Percentiles rank a stretch among this genome's conserved stretches.
phyloP scores from a whole-genome alignment of 2,888 invertebrate genomes.

The Heteromyza rotundicornis region DNA sequence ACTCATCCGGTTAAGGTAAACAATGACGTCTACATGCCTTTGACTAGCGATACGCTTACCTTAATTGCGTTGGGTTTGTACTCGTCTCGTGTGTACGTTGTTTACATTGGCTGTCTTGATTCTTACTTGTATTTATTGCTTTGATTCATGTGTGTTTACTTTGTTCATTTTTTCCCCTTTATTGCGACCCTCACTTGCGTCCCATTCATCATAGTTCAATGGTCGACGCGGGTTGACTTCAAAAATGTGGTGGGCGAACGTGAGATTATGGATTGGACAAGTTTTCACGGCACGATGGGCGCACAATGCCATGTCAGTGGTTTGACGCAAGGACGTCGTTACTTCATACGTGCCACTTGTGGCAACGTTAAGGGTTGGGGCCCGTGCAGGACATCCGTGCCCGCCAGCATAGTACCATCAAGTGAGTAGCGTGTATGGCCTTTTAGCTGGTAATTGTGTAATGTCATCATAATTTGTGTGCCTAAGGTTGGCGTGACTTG shows the following conservation, averaged over 20 bases:
- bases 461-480: not conserved
- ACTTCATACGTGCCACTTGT: slow-evolving; percentile 89
- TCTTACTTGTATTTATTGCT: not conserved
- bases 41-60: not conserved
- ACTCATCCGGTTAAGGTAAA: not conserved
- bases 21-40: not conserved
- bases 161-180: not conserved
- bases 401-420: slow-evolving; percentile 86
- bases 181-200: not conserved
- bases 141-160: not conserved
- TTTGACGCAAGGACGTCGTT: slow-evolving; percentile 82
- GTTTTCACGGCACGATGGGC: slow-evolving; percentile 62
- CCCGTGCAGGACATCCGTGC: slow-evolving; percentile 75
- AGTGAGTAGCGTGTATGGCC: slow-evolving; percentile 69
- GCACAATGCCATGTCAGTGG: slow-evolving; percentile 68
- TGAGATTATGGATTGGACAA: slow-evolving; percentile 71
- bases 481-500: slow-evolving; percentile 85
- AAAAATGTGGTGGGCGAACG: slow-evolving; percentile 79
- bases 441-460: not conserved
- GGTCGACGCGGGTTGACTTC: slow-evolving; percentile 89
- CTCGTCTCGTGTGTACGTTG: too few relatives aligned
- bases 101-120: not conserved
- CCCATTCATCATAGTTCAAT: slow-evolving; percentile 75
- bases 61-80: not conserved
- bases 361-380: slow-evolving; percentile 95